phyloP scores from a whole-genome alignment of 2,113 vertebrate species.

The Podiceps cristatus region DNA sequence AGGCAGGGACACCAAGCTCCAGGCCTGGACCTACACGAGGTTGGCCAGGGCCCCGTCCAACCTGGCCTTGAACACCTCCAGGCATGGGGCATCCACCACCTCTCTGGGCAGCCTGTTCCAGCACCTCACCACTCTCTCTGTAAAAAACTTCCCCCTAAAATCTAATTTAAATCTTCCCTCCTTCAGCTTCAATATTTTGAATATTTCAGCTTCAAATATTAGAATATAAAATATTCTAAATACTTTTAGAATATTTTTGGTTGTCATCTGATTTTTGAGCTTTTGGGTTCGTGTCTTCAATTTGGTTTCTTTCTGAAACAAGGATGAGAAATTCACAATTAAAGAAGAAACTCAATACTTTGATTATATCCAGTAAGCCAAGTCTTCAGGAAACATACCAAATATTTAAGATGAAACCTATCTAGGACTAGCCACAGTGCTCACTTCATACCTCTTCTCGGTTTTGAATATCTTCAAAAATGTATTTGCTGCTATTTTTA shows the following conservation, averaged over 20 bases:
- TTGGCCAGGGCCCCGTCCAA: no score
- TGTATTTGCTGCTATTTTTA: slow-evolving; percentile 3
- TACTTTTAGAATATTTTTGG: background rate
- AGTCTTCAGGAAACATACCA: background rate
- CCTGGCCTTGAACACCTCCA: no score
- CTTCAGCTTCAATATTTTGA: no score
- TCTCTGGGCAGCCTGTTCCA: no score
- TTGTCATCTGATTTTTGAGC: background rate
- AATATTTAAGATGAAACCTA: background rate
- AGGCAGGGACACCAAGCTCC: no score
- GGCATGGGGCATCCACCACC: no score
- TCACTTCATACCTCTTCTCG: background rate
- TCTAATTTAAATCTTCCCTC: no score
- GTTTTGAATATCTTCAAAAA: slow-evolving; percentile 9
- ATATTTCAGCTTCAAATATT: no score
- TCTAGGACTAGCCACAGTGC: background rate
- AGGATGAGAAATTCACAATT: background rate
- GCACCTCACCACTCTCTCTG: no score
- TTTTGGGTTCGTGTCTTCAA: background rate
- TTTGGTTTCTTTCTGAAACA: background rate
- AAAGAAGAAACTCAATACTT: background rate
- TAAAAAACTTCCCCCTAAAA: no score
- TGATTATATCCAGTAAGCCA: background rate
- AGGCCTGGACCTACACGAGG: no score
- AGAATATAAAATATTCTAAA: no score